Conservation (phyloP, 2,797 vertebrate genomes). For the Coluber constrictor region DNA sequence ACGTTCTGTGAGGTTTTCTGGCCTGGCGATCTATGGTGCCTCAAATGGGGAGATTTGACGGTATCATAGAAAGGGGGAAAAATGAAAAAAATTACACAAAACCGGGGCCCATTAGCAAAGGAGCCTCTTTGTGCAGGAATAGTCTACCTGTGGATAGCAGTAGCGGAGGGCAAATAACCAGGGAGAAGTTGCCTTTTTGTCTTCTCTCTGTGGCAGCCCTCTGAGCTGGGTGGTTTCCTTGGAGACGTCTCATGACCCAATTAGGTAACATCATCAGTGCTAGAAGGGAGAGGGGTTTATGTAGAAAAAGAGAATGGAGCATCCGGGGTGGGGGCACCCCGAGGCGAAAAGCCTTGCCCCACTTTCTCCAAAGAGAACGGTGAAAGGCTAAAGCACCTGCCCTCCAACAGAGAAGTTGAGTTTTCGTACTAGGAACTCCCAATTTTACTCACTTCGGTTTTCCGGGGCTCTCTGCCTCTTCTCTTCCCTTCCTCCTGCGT, state of each 20-base stretch:
- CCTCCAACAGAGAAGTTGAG: not conserved
- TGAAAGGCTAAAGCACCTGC: not conserved
- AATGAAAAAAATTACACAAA: not conserved
- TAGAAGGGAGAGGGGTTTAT: too few species aligned
- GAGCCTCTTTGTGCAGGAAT: not conserved
- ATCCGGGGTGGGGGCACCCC: not conserved
- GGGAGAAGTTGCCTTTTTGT: too few species aligned
- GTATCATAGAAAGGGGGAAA: not conserved
- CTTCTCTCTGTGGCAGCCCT: too few species aligned
- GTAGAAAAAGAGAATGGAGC: too few species aligned
- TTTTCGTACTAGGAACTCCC: accelerated
- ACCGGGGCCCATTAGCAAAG: not conserved
- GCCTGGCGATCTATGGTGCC: not conserved
- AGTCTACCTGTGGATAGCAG: not conserved
- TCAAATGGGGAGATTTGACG: not conserved
- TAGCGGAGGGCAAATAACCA: not conserved
- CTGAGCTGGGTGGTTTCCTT: too few species aligned
- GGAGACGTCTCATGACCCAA: too few species aligned
- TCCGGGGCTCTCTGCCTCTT: accelerated
- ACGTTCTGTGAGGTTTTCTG: too few species aligned
- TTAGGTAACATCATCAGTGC: too few species aligned
- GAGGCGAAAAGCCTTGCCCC: not conserved
- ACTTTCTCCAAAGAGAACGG: not conserved
- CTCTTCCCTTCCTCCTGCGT: not conserved
- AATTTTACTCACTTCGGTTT: accelerated